Percentiles rank a stretch among this genome's conserved stretches.
phyloP scores from a whole-genome alignment of 2,797 vertebrate genomes.

The Cossypha polioptera region DNA sequence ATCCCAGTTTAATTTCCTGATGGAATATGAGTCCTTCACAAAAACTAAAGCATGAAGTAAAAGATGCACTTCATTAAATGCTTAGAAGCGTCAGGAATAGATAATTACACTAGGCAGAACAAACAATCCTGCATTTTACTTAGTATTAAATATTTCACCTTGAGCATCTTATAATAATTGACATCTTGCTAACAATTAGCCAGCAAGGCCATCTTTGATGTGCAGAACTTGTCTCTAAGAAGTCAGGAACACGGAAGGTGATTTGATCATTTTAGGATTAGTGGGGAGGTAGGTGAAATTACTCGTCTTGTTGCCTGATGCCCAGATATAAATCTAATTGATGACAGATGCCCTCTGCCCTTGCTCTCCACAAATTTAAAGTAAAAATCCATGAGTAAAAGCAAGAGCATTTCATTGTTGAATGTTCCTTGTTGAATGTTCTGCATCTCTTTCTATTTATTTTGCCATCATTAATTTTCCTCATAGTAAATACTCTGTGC shows the following conservation, averaged over 20 bases:
- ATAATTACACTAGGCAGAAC: not conserved
- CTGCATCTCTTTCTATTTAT: not conserved
- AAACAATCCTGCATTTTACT: not conserved
- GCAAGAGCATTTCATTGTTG: not conserved
- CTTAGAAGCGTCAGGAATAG: not conserved
- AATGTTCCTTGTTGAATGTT: not conserved
- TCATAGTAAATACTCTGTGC: not conserved
- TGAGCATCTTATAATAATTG: not conserved
- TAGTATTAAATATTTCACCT: not conserved
- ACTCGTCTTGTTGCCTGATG: not conserved
- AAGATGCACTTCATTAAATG: not conserved
- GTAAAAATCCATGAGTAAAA: not conserved
- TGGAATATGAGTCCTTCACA: not conserved
- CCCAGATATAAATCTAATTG: not conserved
- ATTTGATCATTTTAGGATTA: not conserved
- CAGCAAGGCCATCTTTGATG: not conserved
- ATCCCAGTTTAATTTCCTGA: not conserved
- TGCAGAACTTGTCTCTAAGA: not conserved
- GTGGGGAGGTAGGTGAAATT: not conserved
- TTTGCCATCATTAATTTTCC: not conserved
- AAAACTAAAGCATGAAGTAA: not conserved
- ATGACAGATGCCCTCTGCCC: not conserved
- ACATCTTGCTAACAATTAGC: not conserved
- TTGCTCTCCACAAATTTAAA: not conserved
- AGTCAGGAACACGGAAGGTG: not conserved